These are phyloP conservation scores for Yasuhikotakia modesta DNA, from an alignment of 2,797 vertebrate species.

Conservation along the genomic window DNA sequence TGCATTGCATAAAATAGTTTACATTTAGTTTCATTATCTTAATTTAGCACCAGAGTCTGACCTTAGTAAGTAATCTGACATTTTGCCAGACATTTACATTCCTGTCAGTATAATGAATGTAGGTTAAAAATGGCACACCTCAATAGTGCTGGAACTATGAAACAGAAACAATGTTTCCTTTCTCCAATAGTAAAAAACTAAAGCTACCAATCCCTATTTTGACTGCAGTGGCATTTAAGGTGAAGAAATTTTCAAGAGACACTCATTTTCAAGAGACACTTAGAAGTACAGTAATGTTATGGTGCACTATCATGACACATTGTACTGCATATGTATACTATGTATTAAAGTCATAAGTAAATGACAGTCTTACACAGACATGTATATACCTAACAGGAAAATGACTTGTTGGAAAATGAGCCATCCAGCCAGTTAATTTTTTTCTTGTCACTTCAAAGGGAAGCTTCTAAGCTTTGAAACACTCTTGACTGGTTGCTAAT, in stretches of 20 bases:
- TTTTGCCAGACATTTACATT: not conserved
- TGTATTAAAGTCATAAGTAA: conserved; percentile 8
- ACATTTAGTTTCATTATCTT: too few species aligned
- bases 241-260: not conserved
- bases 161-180: conserved; percentile 1
- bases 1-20: too few species aligned
- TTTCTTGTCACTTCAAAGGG: conserved; percentile 41
- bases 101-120: not conserved
- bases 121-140: not conserved
- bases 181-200: not conserved
- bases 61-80: too few species aligned
- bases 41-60: too few species aligned
- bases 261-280: not conserved
- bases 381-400: conserved; percentile 14
- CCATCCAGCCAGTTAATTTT: conserved; percentile 8
- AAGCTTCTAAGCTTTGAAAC: conserved; percentile 21
- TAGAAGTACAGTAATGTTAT: not conserved
- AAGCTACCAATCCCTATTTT: not conserved
- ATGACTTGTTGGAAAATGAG: conserved; percentile 12
- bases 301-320: not conserved
- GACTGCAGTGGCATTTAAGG: not conserved
- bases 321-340: not conserved
- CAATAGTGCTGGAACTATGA: not conserved
- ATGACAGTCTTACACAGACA: not conserved
- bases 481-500: not conserved